A percentile compares a stretch with the other conserved stretches of the same genome.
Conservation (phyloP, 92 coral and sea anemone species). For the Virgularia gustaviana region DNA sequence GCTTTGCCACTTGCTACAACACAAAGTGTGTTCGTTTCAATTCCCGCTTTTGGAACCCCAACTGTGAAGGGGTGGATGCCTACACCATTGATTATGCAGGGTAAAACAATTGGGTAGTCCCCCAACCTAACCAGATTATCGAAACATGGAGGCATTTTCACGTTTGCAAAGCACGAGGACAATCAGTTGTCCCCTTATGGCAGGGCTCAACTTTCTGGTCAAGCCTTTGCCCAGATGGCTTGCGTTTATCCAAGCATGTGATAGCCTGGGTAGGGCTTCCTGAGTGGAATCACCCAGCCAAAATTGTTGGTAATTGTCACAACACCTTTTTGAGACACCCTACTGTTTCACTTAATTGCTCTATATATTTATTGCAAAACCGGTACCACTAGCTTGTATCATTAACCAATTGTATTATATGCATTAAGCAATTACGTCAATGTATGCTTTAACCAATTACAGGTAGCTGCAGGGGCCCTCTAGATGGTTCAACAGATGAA, state of each 20-base stretch:
- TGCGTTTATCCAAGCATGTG: conserved; percentile 29
- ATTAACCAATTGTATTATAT: conserved; percentile 28
- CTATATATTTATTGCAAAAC: conserved; percentile 40
- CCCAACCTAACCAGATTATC: conserved; percentile 37
- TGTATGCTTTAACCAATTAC: conserved; percentile 4
- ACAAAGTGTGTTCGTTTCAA: conserved; percentile 31
- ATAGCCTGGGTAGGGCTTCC: conserved; percentile 51
- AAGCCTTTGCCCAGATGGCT: conserved; percentile 32
- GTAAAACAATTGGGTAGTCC: conserved; percentile 40
- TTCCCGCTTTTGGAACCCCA: conserved; percentile 48
- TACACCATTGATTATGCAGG: conserved; percentile 17
- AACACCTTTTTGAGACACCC: conserved; percentile 41
- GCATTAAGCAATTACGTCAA: conserved; percentile 24
- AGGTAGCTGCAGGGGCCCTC: background rate
- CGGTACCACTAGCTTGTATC: background rate
- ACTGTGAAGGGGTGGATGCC: conserved; percentile 36
- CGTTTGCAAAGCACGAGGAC: conserved; percentile 32
- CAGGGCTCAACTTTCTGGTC: conserved; percentile 42
- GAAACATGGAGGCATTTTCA: conserved; percentile 33
- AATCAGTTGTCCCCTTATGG: conserved; percentile 18
- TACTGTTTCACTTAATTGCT: conserved; percentile 44
- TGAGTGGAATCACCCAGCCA: conserved; percentile 43
- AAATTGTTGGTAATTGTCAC: conserved; percentile 22
- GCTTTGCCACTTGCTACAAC: conserved; percentile 42
- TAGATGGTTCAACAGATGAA: too few relatives aligned